Evolutionary conservation across 2,113 vertebrate species (phyloP), one percentile per base, ranked within the genome.

Genomic region (Ptychochromis oligacanthus): DNA sequence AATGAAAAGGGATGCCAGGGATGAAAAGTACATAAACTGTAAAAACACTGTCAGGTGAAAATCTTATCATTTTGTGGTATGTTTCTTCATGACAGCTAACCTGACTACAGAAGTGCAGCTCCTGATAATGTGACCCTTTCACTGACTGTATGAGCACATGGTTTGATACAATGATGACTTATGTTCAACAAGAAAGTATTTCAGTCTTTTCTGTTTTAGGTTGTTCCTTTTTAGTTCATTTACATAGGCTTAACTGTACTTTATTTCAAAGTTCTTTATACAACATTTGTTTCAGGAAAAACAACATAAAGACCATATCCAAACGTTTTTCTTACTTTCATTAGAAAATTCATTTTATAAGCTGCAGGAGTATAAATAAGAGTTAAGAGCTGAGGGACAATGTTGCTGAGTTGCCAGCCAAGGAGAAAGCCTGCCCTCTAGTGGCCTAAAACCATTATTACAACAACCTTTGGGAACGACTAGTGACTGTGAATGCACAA

Each of bases 341-440:
- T 20, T 52, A 20, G 49, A 18, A 49, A 31, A 72, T 46, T 36
- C 77, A 43, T 43, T 72, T 20, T 52, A 6, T 20, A 18, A 72
- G 65, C 43, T 72, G 38, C 38, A 28, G 34, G 43, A 70, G 43
- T 52, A 17, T 38, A 55, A 10, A 6, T 8, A 24, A 8, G 40
- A 46, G 54, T 34, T 43, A 10, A 38, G 18, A 7, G 15, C 24
- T 34, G 4, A 1, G 15, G 13, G 1, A 74, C 8, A 1, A 40
- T 5, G 15, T 5, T 38, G 7, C 34, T 14, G 11, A 38, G 10
- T 9, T 40, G 7, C 64, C 34, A 84, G 60, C 64, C 26, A 67
- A 91, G 87, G 83, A 76, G n/a, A 1, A 83, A 88, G 77, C 28
- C 86, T 92, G 91, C 83, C 90, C 91, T 91, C 93, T 92, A 77